These are phyloP conservation scores for Eidolon helvum DNA, from an alignment of 2,113 vertebrate species.

Conservation along the genomic window DNA sequence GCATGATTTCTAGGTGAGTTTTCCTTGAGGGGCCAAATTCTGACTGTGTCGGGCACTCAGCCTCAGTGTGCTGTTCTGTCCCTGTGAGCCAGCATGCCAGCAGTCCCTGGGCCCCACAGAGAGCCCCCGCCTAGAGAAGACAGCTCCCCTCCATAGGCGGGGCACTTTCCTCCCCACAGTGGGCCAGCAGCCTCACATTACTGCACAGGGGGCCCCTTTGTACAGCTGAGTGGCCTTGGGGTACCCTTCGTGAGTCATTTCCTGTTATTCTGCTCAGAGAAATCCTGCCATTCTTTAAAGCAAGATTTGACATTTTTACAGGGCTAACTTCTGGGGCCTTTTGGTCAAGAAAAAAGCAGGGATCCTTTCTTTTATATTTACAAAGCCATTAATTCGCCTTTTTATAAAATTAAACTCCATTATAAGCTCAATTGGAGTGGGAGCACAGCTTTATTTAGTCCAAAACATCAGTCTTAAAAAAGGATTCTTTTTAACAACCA, in stretches of 20 bases:
- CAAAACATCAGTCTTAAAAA: conserved; percentile 49
- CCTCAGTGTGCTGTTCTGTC: background rate
- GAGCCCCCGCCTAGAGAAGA: background rate
- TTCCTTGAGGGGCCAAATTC: background rate
- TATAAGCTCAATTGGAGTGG: conserved; percentile 62
- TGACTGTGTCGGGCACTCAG: background rate
- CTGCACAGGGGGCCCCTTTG: conserved; percentile 46
- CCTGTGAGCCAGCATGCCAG: background rate
- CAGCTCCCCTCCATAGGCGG: background rate
- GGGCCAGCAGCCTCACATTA: background rate
- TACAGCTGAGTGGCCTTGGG: background rate
- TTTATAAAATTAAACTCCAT: conserved; percentile 81
- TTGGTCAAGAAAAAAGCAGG: conserved; percentile 57
- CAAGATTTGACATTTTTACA: conserved; percentile 73
- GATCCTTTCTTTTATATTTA: conserved; percentile 64
- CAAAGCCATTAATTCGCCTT: conserved; percentile 82
- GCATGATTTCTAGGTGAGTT: background rate
- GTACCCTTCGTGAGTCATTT: conserved; percentile 78
- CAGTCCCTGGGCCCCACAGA: background rate
- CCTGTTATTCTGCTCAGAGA: conserved; percentile 77
- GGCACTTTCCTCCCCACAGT: background rate
- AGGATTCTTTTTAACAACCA: conserved; percentile 21
- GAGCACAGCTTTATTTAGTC: conserved; percentile 60
- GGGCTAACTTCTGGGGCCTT: conserved; percentile 19
- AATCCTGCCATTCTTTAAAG: conserved; percentile 68